phyloP scores from a whole-genome alignment of 1,140 invertebrate genomes.

The Phymorhynchus buccinoides region DNA sequence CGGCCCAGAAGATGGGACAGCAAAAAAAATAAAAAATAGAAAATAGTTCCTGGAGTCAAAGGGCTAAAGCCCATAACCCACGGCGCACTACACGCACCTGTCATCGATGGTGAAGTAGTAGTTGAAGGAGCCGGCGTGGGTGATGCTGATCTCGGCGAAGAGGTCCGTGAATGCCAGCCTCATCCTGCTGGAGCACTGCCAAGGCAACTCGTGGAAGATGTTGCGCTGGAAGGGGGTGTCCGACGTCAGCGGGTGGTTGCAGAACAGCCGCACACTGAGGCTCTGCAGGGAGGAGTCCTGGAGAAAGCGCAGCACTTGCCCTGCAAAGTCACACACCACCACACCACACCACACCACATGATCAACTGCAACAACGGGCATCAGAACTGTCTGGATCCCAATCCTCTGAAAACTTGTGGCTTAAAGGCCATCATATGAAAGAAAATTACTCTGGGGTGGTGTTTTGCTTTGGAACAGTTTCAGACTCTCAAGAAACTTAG shows the following conservation, averaged over 20 bases:
- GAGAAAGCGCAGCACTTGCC: slow-evolving; percentile 83
- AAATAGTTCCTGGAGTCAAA: too few species aligned
- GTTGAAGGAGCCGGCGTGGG: slow-evolving; percentile 83
- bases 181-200: slow-evolving; percentile 71
- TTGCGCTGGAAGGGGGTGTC: slow-evolving; percentile 70
- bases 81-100: slow-evolving; percentile 70
- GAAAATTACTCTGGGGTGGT: too few species aligned
- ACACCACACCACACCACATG: too few species aligned
- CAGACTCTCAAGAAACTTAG: too few species aligned
- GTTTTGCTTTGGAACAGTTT: too few species aligned
- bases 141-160: slow-evolving; percentile 78
- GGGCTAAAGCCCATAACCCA: too few species aligned
- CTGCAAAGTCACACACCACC: slow-evolving; percentile 66
- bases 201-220: slow-evolving; percentile 73
- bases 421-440: too few species aligned
- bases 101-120: slow-evolving; percentile 85
- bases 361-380: too few species aligned
- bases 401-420: too few species aligned
- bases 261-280: slow-evolving; percentile 83
- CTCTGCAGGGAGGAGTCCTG: slow-evolving; percentile 87
- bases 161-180: slow-evolving; percentile 80
- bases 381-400: too few species aligned
- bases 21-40: too few species aligned
- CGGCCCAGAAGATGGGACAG: too few species aligned
- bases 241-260: slow-evolving; percentile 83